Evolutionary conservation across 2,888 invertebrate genomes (phyloP).

Genomic region (Lasioglossum calceatum): DNA sequence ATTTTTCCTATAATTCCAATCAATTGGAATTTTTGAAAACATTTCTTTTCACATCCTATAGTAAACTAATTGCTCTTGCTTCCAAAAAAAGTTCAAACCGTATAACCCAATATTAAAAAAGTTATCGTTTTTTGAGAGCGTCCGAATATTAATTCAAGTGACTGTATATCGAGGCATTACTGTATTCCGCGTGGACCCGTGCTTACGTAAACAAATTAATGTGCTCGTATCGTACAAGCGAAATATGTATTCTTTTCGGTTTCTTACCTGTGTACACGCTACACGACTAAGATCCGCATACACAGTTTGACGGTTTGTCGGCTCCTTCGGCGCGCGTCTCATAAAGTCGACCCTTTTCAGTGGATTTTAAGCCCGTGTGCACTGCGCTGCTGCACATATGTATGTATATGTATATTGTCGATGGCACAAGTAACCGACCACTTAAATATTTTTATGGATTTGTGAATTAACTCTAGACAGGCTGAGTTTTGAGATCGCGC

Average conservation of each 20-base stretch:
- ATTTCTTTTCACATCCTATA: no score
- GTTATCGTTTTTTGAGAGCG: no score
- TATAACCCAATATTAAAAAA: no score
- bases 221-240: not conserved
- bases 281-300: not conserved
- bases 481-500: not conserved
- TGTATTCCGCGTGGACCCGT: not conserved
- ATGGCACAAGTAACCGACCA: not conserved
- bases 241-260: slow-evolving; percentile 1
- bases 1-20: no score
- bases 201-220: not conserved
- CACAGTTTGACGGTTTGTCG: not conserved
- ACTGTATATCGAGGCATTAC: not conserved
- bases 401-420: not conserved
- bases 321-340: not conserved
- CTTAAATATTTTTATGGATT: slow-evolving; percentile 4
- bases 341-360: slow-evolving; percentile 9
- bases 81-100: no score
- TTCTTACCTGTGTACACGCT: not conserved
- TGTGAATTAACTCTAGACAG: not conserved
- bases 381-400: not conserved
- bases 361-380: not conserved
- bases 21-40: no score
- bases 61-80: no score
- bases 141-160: no score